Conservation (phyloP, 2,113 vertebrate species). For the Promerops cafer region DNA sequence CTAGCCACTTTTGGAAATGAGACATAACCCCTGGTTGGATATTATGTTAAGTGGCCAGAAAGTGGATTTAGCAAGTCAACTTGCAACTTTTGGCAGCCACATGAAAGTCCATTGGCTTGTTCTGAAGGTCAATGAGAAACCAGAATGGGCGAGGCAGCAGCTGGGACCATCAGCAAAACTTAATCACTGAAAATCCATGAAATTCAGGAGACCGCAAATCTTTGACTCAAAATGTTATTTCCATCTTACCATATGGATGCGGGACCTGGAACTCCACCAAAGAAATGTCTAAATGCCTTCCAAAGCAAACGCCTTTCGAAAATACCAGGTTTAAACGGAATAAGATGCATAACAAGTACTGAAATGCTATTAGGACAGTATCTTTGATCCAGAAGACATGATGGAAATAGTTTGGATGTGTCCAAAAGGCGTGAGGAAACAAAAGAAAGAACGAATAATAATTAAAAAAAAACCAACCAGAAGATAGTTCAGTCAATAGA, state of each 20-base stretch:
- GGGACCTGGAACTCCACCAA: constrained; percentile 45
- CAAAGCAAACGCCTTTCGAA: constrained; percentile 43
- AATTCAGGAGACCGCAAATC: background rate
- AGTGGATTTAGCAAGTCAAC: background rate
- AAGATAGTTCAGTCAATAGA: background rate
- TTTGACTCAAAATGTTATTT: constrained; percentile 39
- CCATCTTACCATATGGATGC: constrained; percentile 50
- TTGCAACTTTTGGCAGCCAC: background rate
- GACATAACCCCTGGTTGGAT: background rate
- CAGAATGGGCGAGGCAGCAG: background rate
- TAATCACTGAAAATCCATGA: background rate
- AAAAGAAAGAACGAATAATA: background rate
- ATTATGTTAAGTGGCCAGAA: background rate
- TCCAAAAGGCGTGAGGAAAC: background rate
- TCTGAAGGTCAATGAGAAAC: background rate
- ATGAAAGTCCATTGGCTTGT: background rate
- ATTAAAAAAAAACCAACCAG: rapidly evolving
- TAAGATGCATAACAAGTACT: background rate
- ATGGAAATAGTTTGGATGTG: background rate
- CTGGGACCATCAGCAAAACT: background rate
- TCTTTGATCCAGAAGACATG: background rate
- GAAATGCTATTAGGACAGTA: background rate
- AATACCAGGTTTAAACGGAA: constrained; percentile 17
- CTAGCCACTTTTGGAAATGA: background rate
- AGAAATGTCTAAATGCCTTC: constrained; percentile 50